phyloP scores from a whole-genome alignment of 1,140 invertebrate species.

The Eubasilissa regina region DNA sequence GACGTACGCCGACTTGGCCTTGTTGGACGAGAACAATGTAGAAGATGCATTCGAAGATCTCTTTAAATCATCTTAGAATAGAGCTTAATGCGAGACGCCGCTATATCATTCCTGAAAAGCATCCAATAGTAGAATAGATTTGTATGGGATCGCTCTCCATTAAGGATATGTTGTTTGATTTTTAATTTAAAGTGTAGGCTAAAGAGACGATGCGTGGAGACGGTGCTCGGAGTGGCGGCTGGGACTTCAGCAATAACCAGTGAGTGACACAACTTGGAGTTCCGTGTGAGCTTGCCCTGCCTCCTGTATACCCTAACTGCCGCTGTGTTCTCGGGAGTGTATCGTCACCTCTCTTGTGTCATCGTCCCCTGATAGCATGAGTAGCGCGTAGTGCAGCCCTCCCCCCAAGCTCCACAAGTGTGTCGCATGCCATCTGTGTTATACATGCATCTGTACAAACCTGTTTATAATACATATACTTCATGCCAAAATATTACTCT shows the following conservation, averaged over 20 bases:
- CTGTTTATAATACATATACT: slow-evolving; percentile 33
- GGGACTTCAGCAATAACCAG: slow-evolving; percentile 42
- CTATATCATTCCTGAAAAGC: slow-evolving; percentile 57
- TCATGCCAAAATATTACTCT: slow-evolving; percentile 28
- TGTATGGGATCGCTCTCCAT: slow-evolving; percentile 47
- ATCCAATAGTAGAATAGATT: slow-evolving; percentile 58
- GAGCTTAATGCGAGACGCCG: slow-evolving; percentile 8
- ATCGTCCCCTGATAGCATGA: slow-evolving; percentile 55
- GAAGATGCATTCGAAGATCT: slow-evolving; percentile 85
- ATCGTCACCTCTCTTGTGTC: slow-evolving; percentile 40
- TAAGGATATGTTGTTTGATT: slow-evolving; percentile 57
- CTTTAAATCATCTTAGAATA: slow-evolving; percentile 71
- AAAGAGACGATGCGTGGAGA: slow-evolving; percentile 45
- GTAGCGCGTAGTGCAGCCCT: slow-evolving; percentile 49
- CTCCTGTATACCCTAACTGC: slow-evolving; percentile 54
- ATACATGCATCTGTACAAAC: slow-evolving; percentile 52
- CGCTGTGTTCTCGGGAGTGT: slow-evolving; percentile 40
- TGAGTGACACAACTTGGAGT: slow-evolving; percentile 48
- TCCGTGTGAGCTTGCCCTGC: slow-evolving; percentile 57
- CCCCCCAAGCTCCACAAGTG: slow-evolving; percentile 50
- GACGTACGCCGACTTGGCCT: slow-evolving; percentile 74
- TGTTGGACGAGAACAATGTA: slow-evolving; percentile 80
- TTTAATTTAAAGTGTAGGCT: slow-evolving; percentile 59
- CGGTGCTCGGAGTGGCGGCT: slow-evolving; percentile 28
- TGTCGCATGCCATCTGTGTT: slow-evolving; percentile 60